A percentile compares a stretch with the other conserved stretches of the same genome.
phyloP scores from a whole-genome alignment of 2,113 vertebrate genomes.

The Motacilla tschutschensis region DNA sequence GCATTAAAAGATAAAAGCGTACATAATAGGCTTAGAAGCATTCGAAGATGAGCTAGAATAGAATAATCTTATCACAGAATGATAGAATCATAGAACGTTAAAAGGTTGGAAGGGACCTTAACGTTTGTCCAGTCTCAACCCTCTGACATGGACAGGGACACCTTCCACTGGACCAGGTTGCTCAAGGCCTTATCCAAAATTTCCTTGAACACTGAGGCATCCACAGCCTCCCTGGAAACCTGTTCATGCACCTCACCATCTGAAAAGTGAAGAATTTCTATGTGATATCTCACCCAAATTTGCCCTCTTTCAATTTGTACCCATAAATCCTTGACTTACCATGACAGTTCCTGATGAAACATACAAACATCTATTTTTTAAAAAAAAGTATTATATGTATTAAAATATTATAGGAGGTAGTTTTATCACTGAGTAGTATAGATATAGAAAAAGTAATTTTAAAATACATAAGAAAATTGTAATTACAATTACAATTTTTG shows the following conservation, averaged over 20 bases:
- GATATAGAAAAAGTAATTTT: neutral
- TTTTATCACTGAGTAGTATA: neutral
- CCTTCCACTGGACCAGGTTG: neutral
- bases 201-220: neutral
- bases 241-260: neutral
- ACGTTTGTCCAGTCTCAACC: neutral
- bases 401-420: neutral
- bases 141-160: too few relatives aligned
- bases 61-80: neutral
- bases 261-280: neutral
- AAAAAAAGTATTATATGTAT: neutral
- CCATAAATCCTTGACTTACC: too few relatives aligned
- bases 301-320: neutral
- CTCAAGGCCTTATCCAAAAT: neutral
- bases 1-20: neutral
- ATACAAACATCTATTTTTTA: accelerated
- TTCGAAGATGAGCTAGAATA: neutral
- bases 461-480: neutral
- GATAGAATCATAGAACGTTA: neutral
- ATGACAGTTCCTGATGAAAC: neutral
- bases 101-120: neutral
- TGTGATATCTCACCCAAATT: neutral
- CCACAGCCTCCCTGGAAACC: neutral
- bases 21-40: neutral
- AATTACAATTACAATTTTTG: neutral